Conservation (phyloP, 2,888 invertebrate genomes). For the Drosophila villosipedis region DNA sequence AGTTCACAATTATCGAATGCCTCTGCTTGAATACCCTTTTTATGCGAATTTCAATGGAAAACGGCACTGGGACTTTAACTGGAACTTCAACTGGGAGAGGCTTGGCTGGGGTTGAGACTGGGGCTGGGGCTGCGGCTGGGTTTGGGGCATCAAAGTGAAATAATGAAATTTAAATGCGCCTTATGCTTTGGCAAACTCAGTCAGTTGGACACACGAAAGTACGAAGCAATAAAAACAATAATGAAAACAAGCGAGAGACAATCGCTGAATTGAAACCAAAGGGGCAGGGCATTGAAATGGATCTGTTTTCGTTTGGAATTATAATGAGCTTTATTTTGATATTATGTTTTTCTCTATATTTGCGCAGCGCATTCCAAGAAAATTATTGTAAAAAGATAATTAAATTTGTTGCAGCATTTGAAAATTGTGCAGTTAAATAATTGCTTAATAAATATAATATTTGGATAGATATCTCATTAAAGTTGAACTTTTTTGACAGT, state of each 20-base stretch:
- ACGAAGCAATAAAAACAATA: conserved; percentile 72
- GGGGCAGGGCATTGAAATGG: conserved; percentile 48
- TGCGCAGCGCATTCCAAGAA: background rate
- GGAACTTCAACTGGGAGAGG: background rate
- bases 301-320: conserved; percentile 60
- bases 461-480: background rate
- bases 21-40: conserved; percentile 68
- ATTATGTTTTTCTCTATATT: conserved; percentile 16
- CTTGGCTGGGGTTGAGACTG: background rate
- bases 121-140: background rate
- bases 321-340: conserved; percentile 66
- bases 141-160: conserved; percentile 47
- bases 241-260: conserved; percentile 56
- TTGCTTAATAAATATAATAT: background rate
- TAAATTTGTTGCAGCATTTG: conserved; percentile 30
- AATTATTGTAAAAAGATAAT: conserved; percentile 22
- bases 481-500: background rate
- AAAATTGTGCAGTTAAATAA: background rate
- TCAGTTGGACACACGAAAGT: conserved; percentile 69
- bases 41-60: conserved; percentile 67
- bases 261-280: conserved; percentile 26
- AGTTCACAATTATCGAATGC: conserved; percentile 52
- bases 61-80: background rate
- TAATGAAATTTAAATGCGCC: conserved; percentile 74
- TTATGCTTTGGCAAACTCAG: conserved; percentile 71